Percentiles rank a stretch among this genome's conserved stretches.
Evolutionary conservation across 2,113 vertebrate species (phyloP).

Genomic region (Taxidea taxus): DNA sequence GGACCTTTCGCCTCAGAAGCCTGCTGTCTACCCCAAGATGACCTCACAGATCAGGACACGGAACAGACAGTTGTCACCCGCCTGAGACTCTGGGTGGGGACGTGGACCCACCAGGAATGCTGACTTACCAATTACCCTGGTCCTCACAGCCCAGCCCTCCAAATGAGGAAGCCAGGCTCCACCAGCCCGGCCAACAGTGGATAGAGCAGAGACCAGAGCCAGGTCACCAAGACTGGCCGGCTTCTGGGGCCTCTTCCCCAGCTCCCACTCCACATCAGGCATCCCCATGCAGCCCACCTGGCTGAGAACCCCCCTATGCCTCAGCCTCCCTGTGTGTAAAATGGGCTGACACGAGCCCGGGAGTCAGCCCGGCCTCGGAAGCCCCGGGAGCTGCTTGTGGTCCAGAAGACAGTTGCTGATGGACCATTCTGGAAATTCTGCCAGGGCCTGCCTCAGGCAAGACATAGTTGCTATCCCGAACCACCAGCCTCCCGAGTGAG

Average conservation of each 20-base stretch:
- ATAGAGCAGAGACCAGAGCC: neutral
- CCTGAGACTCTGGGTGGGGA: neutral
- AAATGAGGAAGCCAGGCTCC: neutral
- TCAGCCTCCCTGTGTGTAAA: neutral
- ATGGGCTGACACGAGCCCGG: fast-evolving
- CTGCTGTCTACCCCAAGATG: neutral
- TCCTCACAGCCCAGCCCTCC: fast-evolving
- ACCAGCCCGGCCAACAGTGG: neutral
- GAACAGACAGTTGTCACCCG: neutral
- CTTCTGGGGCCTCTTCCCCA: neutral
- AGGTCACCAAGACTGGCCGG: fast-evolving
- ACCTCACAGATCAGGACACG: fast-evolving
- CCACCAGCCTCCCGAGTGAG: fast-evolving
- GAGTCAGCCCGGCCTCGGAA: fast-evolving
- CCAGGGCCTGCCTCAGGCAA: neutral
- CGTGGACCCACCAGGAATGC: fast-evolving
- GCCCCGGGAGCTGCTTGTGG: fast-evolving
- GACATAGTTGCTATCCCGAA: neutral
- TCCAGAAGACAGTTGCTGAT: fast-evolving
- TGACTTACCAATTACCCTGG: neutral
- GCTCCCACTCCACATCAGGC: neutral
- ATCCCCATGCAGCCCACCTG: too few species aligned
- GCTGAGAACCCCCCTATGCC: fast-evolving
- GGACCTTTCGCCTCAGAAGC: too few species aligned
- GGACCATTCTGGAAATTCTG: neutral